Evolutionary conservation across 2,113 vertebrate genomes (phyloP).

Genomic region (Pituophis catenifer): DNA sequence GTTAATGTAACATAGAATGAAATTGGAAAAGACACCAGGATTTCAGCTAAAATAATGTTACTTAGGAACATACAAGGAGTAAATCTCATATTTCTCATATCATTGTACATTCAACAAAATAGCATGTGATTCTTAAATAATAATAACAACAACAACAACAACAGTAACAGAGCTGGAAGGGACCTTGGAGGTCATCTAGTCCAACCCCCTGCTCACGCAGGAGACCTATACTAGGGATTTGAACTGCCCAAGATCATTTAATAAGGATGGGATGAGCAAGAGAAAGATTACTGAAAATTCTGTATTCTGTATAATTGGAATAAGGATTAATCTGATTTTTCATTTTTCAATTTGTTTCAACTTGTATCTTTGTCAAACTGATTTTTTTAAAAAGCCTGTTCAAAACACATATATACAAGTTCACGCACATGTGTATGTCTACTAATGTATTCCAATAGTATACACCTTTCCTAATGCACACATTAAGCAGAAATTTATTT

Average conservation of each 20-base stretch:
- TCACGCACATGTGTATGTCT: background rate
- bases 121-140: background rate
- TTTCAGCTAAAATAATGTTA: background rate
- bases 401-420: background rate
- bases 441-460: background rate
- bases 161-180: too few species aligned
- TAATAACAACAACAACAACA: too few species aligned
- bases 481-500: background rate
- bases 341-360: background rate
- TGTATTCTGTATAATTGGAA: background rate
- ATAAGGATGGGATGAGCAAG: background rate
- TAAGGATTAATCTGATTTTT: background rate
- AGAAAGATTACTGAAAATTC: background rate
- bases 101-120: background rate
- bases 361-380: background rate
- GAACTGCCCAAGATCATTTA: background rate
- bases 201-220: too few species aligned
- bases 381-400: background rate
- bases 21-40: background rate
- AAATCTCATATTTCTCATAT: background rate
- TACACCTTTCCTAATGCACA: background rate
- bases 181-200: too few species aligned
- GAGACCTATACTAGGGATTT: too few species aligned
- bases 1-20: background rate
- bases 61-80: background rate